Conservation (phyloP, 2,113 vertebrate species). For the Pelecanus crispus region DNA sequence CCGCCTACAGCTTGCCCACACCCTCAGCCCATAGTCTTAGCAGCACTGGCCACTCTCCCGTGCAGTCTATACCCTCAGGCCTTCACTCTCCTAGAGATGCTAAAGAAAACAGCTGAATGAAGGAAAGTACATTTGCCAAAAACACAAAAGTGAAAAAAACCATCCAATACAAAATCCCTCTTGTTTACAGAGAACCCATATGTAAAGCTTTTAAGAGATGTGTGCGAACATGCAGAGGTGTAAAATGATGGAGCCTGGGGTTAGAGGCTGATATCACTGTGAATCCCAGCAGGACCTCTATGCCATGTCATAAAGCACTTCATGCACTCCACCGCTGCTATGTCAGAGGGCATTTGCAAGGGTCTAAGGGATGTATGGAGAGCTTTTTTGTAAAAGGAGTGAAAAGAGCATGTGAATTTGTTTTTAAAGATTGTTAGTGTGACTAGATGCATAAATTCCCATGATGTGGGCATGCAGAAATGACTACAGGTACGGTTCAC, state of each 20-base stretch:
- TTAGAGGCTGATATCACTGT: not conserved
- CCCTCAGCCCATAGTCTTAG: not conserved
- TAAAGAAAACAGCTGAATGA: not conserved
- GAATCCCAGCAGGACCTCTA: not conserved
- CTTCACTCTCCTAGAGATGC: not conserved
- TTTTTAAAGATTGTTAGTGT: not conserved
- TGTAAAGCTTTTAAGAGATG: not conserved
- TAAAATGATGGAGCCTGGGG: not conserved
- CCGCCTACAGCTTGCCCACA: not conserved
- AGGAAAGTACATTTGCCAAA: not conserved
- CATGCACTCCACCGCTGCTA: not conserved
- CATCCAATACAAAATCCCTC: not conserved
- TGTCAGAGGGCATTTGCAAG: not conserved
- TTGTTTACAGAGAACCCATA: not conserved
- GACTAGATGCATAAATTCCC: not conserved
- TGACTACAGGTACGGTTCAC: not conserved
- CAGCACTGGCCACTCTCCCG: accelerated
- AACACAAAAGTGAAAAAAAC: not conserved
- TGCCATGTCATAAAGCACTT: not conserved
- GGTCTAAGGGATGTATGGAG: not conserved
- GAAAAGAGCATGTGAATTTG: not conserved
- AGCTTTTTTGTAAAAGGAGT: not conserved
- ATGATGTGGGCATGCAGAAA: not conserved
- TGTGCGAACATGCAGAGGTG: not conserved
- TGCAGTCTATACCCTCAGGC: not conserved